Conservation (phyloP, 2,113 vertebrate genomes). For the Sebastes schlegelii region DNA sequence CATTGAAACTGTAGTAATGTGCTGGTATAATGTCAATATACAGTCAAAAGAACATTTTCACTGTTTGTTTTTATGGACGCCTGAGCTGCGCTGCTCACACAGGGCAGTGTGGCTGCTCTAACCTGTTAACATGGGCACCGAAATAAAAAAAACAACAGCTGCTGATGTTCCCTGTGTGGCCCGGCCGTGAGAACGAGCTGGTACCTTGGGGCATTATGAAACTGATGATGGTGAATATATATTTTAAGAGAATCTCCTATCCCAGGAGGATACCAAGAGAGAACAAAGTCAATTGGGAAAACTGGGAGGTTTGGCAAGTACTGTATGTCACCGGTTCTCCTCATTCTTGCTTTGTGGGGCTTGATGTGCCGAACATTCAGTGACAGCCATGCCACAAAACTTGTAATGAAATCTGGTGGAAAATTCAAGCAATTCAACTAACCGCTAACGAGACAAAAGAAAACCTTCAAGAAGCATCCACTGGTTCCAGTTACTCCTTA, state of each 20-base stretch:
- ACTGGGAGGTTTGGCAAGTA: slow-evolving; percentile 6
- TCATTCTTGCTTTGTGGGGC: background rate
- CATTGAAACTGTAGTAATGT: too few relatives aligned
- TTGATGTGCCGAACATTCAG: background rate
- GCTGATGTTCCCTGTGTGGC: too few relatives aligned
- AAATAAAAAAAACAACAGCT: too few relatives aligned
- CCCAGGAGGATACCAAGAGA: background rate
- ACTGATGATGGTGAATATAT: background rate
- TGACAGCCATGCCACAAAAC: slow-evolving; percentile 4
- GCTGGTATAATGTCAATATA: too few relatives aligned
- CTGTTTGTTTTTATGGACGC: too few relatives aligned
- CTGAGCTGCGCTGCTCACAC: too few relatives aligned
- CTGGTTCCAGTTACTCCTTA: slow-evolving; percentile 41
- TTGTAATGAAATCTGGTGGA: slow-evolving; percentile 38
- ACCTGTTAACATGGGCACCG: too few relatives aligned
- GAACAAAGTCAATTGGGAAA: background rate
- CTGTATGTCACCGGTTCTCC: background rate
- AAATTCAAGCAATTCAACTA: slow-evolving; percentile 31
- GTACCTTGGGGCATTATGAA: background rate
- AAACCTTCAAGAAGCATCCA: slow-evolving; percentile 41
- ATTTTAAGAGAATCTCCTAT: background rate
- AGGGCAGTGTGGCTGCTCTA: too few relatives aligned
- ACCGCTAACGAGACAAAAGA: slow-evolving; percentile 28
- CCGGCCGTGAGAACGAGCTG: too few relatives aligned
- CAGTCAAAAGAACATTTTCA: too few relatives aligned